Evolutionary conservation across 2,113 vertebrate species (phyloP).

Genomic region (Meriones unguiculatus): DNA sequence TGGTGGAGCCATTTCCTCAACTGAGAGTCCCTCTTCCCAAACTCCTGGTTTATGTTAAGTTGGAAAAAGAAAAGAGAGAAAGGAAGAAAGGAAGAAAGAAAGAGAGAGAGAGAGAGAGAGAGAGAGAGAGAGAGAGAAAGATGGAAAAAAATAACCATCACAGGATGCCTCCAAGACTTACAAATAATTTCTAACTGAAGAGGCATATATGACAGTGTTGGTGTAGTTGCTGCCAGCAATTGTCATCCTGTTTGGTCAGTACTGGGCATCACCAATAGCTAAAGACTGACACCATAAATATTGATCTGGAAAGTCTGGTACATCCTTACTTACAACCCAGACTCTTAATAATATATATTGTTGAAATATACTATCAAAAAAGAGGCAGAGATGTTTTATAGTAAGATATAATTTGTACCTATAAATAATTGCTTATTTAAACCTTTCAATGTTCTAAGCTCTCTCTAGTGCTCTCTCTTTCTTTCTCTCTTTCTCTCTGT

Average conservation of each 20-base stretch:
- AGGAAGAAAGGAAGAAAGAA: accelerated
- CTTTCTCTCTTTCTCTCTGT: not conserved
- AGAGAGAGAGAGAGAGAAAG: not conserved
- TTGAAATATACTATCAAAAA: slow-evolving; percentile 5
- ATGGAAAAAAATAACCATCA: not conserved
- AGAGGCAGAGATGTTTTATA: not conserved
- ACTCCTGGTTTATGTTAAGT: not conserved
- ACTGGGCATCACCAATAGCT: not conserved
- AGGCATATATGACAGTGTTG: not conserved
- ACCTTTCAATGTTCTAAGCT: not conserved
- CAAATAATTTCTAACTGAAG: not conserved
- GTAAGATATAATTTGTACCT: not conserved
- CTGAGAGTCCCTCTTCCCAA: not conserved
- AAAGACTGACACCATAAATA: not conserved
- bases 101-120: accelerated
- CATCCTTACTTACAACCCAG: not conserved
- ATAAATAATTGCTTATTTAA: not conserved
- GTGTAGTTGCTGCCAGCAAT: not conserved
- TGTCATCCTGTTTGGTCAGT: not conserved
- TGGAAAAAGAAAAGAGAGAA: not conserved
- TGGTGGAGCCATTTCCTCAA: not conserved
- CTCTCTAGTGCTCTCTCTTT: not conserved
- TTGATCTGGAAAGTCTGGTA: not conserved
- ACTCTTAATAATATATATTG: slow-evolving; percentile 7
- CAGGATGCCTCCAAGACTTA: not conserved